Percentiles rank a stretch among this genome's conserved stretches.
Evolutionary conservation across 2,113 vertebrate genomes (phyloP).

Genomic region (Zosterops japonicus): DNA sequence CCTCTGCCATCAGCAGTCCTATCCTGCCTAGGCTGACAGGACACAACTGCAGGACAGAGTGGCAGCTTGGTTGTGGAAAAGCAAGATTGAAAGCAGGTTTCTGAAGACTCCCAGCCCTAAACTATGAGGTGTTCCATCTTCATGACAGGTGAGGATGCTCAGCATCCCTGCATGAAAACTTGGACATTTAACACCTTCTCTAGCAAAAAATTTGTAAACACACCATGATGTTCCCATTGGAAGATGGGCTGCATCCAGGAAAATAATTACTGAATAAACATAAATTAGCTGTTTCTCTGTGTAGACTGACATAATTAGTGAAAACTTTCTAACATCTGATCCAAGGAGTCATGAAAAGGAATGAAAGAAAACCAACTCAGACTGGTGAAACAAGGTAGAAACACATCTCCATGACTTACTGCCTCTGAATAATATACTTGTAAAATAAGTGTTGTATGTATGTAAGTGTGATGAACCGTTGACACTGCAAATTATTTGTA

Average conservation of each 20-base stretch:
- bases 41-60: not conserved
- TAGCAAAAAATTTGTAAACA: not conserved
- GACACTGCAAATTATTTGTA: not conserved
- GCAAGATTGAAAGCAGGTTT: not conserved
- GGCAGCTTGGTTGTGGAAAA: not conserved
- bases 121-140: not conserved
- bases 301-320: not conserved
- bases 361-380: not conserved
- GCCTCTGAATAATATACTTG: not conserved
- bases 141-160: not conserved
- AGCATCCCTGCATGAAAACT: not conserved
- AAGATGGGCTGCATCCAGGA: not conserved
- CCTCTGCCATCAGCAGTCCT: not conserved
- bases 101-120: not conserved
- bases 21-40: not conserved
- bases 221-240: not conserved
- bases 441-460: not conserved
- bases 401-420: not conserved
- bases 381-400: not conserved
- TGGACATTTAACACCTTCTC: not conserved
- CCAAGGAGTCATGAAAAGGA: not conserved
- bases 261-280: not conserved
- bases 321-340: not conserved
- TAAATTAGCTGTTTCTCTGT: not conserved
- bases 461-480: not conserved